phyloP scores from a whole-genome alignment of 2,113 vertebrate genomes.

The Paracanthobrama guichenoti region DNA sequence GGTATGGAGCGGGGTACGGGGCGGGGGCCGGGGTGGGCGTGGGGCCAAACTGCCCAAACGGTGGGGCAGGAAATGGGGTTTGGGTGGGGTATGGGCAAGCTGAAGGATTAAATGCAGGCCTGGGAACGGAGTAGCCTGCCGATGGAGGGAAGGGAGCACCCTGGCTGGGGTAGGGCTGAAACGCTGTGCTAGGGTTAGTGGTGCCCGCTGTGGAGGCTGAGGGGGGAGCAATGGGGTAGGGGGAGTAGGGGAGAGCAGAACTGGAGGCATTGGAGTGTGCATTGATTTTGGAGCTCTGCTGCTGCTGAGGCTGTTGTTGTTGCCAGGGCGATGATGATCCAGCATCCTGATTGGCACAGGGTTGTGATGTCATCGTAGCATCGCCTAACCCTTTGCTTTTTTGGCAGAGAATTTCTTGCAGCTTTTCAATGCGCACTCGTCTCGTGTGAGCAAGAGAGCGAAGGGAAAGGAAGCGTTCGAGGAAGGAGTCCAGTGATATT shows the following conservation, averaged over 20 bases:
- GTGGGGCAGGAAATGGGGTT: slow-evolving; percentile 71
- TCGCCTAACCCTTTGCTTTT: slow-evolving; percentile 59
- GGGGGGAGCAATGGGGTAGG: slow-evolving; percentile 52
- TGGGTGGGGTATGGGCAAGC: slow-evolving; percentile 75
- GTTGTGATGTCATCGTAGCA: slow-evolving; percentile 62
- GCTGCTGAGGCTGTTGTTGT: slow-evolving; percentile 57
- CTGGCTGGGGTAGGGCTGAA: slow-evolving; percentile 70
- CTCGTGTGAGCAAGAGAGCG: slow-evolving; percentile 85
- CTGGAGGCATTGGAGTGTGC: slow-evolving; percentile 72
- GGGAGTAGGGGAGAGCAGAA: slow-evolving; percentile 69
- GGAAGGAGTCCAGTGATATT: slow-evolving; percentile 83
- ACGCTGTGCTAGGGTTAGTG: slow-evolving; percentile 61
- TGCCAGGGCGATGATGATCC: slow-evolving; percentile 61
- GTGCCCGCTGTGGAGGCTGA: slow-evolving; percentile 53
- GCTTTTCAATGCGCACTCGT: slow-evolving; percentile 87
- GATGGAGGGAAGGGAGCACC: slow-evolving; percentile 43
- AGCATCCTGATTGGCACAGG: slow-evolving; percentile 49
- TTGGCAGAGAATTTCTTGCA: slow-evolving; percentile 86
- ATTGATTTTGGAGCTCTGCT: slow-evolving; percentile 61
- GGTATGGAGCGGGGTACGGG: slow-evolving; percentile 70
- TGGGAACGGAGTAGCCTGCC: slow-evolving; percentile 65
- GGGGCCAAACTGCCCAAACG: slow-evolving; percentile 73
- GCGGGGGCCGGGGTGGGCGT: slow-evolving; percentile 56
- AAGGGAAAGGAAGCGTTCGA: slow-evolving; percentile 82
- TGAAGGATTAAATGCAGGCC: slow-evolving; percentile 60